Conservation (phyloP, 2,113 vertebrate species). For the Pelecanoides urinatrix region DNA sequence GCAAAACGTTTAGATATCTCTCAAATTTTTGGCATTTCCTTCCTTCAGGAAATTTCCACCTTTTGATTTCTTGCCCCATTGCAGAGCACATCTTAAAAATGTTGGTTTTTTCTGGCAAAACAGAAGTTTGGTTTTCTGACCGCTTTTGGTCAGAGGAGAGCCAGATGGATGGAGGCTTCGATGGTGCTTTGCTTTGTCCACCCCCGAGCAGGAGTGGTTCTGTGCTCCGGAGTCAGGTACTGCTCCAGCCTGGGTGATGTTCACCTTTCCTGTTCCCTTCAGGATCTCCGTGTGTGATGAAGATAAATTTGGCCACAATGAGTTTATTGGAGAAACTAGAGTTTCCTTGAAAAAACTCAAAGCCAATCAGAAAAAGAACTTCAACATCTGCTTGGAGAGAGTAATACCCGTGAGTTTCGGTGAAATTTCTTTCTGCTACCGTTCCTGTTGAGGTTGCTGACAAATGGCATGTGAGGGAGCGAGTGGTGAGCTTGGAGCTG, state of each 20-base stretch:
- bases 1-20: neutral
- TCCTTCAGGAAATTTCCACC: neutral
- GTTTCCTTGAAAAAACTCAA: constrained; percentile 96
- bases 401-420: constrained; percentile 83
- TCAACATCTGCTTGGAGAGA: constrained; percentile 94
- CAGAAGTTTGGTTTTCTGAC: neutral
- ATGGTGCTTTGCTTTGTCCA: neutral
- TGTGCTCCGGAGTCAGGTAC: neutral
- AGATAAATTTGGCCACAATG: constrained; percentile 97
- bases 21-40: neutral
- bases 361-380: constrained; percentile 92
- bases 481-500: neutral
- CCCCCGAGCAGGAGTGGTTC: neutral
- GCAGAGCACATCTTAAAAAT: neutral
- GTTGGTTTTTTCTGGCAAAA: neutral
- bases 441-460: accelerated
- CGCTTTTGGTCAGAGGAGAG: neutral
- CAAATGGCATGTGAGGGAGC: accelerated
- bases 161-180: neutral
- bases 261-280: neutral
- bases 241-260: neutral
- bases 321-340: constrained; percentile 96
- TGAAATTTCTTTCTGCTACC: neutral
- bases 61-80: neutral
- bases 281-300: constrained; percentile 97